phyloP scores from a whole-genome alignment of 2,113 vertebrate species.

The Nyctibius bracteatus region DNA sequence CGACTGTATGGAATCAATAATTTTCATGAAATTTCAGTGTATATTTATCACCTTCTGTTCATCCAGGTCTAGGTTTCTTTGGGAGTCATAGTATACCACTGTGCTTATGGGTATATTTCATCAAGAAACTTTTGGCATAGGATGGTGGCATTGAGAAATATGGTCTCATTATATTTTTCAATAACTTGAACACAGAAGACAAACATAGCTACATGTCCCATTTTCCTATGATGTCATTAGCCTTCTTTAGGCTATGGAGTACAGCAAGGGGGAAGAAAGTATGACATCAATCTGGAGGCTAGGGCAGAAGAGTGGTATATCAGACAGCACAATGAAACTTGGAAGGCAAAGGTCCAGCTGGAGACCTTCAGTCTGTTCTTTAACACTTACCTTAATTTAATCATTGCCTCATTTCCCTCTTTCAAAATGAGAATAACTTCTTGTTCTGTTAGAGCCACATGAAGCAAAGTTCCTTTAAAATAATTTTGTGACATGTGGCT shows the following conservation, averaged over 20 bases:
- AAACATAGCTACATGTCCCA: neutral
- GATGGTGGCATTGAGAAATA: neutral
- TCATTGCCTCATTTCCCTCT: neutral
- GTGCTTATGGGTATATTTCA: neutral
- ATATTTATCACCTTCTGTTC: neutral
- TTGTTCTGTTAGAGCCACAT: neutral
- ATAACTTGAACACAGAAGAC: neutral
- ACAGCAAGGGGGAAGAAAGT: fast-evolving
- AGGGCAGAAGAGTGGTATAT: neutral
- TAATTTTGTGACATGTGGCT: neutral
- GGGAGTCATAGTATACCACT: neutral
- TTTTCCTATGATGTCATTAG: neutral
- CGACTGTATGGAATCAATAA: neutral
- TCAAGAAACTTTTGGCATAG: neutral
- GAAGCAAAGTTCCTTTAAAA: neutral
- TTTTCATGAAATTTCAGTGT: neutral
- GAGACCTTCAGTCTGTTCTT: neutral
- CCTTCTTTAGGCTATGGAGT: neutral
- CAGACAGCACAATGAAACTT: neutral
- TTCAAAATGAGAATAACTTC: neutral
- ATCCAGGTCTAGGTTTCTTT: neutral
- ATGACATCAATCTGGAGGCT: neutral
- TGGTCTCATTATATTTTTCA: neutral
- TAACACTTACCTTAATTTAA: neutral
- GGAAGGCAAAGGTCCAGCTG: neutral